These are phyloP conservation scores for Alosa alosa DNA, from an alignment of 2,113 vertebrate genomes.

Conservation along the genomic window DNA sequence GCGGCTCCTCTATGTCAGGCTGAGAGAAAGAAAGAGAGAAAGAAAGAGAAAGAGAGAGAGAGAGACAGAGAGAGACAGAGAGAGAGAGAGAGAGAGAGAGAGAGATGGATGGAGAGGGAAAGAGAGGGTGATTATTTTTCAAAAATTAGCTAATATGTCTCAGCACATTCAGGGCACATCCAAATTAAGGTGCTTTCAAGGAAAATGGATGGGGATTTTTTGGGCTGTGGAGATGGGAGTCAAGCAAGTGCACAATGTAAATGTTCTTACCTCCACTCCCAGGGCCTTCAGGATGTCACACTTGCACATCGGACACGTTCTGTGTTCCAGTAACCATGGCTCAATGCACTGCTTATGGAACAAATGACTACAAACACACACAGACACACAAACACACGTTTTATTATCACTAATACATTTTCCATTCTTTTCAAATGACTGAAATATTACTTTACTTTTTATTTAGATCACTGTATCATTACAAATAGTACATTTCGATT, in stretches of 20 bases:
- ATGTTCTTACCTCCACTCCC: slow-evolving; percentile 76
- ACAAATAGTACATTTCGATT: too few species aligned
- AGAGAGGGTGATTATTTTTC: background rate
- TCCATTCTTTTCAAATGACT: background rate
- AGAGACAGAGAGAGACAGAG: background rate
- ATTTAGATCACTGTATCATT: too few species aligned
- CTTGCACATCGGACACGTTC: slow-evolving; percentile 87
- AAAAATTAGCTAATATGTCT: background rate
- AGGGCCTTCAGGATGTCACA: slow-evolving; percentile 84
- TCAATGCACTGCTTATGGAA: slow-evolving; percentile 86
- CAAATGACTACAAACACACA: slow-evolving; percentile 70
- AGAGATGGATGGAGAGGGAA: background rate
- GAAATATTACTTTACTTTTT: too few species aligned
- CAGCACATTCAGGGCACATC: background rate
- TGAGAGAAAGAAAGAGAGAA: slow-evolving; percentile 14
- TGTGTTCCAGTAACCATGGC: slow-evolving; percentile 83
- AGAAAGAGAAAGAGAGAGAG: background rate
- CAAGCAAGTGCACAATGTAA: too few species aligned
- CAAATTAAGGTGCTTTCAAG: background rate
- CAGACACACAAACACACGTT: slow-evolving; percentile 18
- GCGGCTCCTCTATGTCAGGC: slow-evolving; percentile 47
- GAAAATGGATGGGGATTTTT: background rate
- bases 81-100: background rate
- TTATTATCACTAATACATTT: background rate
- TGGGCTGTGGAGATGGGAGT: background rate